Conservation (phyloP, 2,113 vertebrate genomes). For the Micromys minutus region DNA sequence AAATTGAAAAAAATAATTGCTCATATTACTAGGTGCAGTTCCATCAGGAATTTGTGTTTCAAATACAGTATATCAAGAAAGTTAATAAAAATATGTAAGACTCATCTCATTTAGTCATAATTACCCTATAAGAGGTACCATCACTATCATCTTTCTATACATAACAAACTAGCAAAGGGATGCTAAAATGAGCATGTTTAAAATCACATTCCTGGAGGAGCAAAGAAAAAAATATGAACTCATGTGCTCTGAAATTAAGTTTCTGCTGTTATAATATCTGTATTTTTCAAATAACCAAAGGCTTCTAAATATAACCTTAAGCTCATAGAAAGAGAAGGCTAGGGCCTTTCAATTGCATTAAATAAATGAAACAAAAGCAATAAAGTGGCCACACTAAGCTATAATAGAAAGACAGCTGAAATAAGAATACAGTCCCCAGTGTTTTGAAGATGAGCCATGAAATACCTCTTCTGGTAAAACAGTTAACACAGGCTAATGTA, state of each 20-base stretch:
- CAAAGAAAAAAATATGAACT: neutral
- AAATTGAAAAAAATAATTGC: neutral
- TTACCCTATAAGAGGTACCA: neutral
- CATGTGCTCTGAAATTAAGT: neutral
- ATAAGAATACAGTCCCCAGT: neutral
- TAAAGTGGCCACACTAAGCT: neutral
- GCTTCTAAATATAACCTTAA: neutral
- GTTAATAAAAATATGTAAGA: neutral
- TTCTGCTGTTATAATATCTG: neutral
- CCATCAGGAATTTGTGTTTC: neutral
- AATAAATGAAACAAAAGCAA: neutral
- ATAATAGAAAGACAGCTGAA: constrained; percentile 12
- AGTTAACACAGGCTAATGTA: neutral
- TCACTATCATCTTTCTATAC: neutral
- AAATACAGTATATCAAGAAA: neutral
- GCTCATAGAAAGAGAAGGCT: neutral
- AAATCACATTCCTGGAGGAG: neutral
- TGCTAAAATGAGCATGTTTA: neutral
- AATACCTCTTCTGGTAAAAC: neutral
- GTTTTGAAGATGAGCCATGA: neutral
- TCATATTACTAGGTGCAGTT: neutral
- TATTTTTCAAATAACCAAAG: neutral
- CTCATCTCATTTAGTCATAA: neutral
- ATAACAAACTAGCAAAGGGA: neutral
- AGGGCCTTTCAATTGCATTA: neutral